Evolutionary conservation across 2,113 vertebrate genomes (phyloP).

Genomic region (Podarcis muralis): DNA sequence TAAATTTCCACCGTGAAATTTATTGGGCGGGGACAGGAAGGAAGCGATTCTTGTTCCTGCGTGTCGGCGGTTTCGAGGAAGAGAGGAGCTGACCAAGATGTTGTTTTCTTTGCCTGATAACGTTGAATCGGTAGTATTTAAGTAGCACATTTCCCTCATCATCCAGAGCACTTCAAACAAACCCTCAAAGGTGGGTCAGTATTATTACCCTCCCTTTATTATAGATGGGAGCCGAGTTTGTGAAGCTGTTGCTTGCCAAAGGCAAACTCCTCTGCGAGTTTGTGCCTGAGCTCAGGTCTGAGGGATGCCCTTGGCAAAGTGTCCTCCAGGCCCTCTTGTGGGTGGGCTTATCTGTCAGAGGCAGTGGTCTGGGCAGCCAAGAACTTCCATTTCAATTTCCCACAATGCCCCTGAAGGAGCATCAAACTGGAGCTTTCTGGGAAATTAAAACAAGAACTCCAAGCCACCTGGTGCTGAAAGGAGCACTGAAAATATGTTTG

Average conservation of each 20-base stretch:
- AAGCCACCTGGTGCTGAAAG: neutral
- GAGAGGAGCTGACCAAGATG: neutral
- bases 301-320: too few species aligned
- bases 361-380: neutral
- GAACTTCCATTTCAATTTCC: neutral
- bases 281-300: neutral
- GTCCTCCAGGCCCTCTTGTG: too few species aligned
- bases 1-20: neutral
- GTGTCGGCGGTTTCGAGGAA: neutral
- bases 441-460: neutral
- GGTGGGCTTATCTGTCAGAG: neutral
- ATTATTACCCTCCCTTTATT: neutral
- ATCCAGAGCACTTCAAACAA: slow-evolving; percentile 1
- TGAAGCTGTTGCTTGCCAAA: neutral
- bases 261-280: neutral
- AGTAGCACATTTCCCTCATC: neutral
- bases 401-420: neutral
- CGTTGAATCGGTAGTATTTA: neutral
- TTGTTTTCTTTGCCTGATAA: neutral
- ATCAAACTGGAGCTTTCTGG: neutral
- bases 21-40: neutral
- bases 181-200: neutral
- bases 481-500: neutral
- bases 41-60: neutral
- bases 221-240: neutral